Evolutionary conservation across 53 echinoderm and acorn worm species (phyloP).

Genomic region (Temnopleurus reevesii): DNA sequence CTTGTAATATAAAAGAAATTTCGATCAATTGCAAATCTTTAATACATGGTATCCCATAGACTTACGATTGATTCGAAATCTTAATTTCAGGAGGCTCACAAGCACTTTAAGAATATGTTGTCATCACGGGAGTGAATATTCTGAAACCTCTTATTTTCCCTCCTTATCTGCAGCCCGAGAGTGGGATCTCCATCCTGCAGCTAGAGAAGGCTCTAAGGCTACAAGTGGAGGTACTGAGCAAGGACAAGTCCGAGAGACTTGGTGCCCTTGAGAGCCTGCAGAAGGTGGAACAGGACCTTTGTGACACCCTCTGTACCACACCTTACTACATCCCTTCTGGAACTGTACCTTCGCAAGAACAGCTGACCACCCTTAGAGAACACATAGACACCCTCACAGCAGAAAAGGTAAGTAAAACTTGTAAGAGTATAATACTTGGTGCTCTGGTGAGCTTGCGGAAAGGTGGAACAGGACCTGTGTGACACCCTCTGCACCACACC

Average conservation of each 20-base stretch:
- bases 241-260: constrained; percentile 75
- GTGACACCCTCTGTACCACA: constrained; percentile 89
- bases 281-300: constrained; percentile 84
- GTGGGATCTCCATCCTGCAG: constrained; percentile 83
- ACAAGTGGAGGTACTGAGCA: constrained; percentile 74
- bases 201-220: constrained; percentile 85
- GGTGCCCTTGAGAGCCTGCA: constrained; percentile 69
- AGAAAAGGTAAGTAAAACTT: constrained; percentile 71
- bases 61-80: too few relatives aligned
- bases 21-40: too few relatives aligned
- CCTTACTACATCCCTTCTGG: constrained; percentile 96
- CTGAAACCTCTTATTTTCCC: neutral
- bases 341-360: constrained; percentile 81
- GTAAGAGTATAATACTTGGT: neutral
- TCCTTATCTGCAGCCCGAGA: constrained; percentile 72
- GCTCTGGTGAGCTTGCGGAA: constrained; percentile 34
- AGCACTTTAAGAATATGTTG: neutral
- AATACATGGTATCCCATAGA: too few relatives aligned
- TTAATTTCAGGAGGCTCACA: too few relatives aligned
- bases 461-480: constrained; percentile 79
- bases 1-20: too few relatives aligned
- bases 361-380: constrained; percentile 76
- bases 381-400: constrained; percentile 83
- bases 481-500: constrained; percentile 83
- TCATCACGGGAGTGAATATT: neutral